These are phyloP conservation scores for Actinemys pallida DNA, from an alignment of 2,113 vertebrate genomes.

Conservation along the genomic window DNA sequence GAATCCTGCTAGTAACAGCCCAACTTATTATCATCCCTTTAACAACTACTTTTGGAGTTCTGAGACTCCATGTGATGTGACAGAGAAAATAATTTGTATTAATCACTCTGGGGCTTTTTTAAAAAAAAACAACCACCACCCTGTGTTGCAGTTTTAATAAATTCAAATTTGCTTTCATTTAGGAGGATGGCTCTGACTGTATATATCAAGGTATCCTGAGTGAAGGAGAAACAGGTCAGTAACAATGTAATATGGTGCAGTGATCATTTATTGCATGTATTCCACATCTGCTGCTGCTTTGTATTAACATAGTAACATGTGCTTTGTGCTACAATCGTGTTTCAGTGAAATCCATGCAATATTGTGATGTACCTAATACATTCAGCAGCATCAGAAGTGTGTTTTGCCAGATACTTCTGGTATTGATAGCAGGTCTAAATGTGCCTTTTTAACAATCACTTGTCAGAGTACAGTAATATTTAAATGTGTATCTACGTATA, in stretches of 20 bases:
- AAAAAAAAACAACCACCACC: background rate
- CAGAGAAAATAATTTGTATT: background rate
- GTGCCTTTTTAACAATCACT: background rate
- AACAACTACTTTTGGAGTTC: background rate
- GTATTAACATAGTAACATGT: background rate
- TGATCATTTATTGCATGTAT: background rate
- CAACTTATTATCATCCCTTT: background rate
- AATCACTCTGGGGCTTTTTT: background rate
- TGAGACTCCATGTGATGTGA: background rate
- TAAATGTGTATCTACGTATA: background rate
- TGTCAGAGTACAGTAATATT: background rate
- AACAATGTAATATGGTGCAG: rapidly evolving
- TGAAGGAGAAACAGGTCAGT: background rate
- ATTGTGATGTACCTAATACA: rapidly evolving
- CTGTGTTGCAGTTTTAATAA: no score
- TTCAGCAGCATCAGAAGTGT: background rate
- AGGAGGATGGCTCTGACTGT: background rate
- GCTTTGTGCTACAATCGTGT: background rate
- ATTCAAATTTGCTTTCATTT: background rate
- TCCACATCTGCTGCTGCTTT: background rate
- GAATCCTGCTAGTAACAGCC: background rate
- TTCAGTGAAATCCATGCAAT: background rate
- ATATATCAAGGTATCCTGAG: background rate
- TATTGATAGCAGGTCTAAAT: background rate
- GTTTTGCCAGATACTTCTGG: background rate